These are phyloP conservation scores for Lasioglossum baleicum DNA, from an alignment of 1,140 invertebrate genomes.

Conservation along the genomic window DNA sequence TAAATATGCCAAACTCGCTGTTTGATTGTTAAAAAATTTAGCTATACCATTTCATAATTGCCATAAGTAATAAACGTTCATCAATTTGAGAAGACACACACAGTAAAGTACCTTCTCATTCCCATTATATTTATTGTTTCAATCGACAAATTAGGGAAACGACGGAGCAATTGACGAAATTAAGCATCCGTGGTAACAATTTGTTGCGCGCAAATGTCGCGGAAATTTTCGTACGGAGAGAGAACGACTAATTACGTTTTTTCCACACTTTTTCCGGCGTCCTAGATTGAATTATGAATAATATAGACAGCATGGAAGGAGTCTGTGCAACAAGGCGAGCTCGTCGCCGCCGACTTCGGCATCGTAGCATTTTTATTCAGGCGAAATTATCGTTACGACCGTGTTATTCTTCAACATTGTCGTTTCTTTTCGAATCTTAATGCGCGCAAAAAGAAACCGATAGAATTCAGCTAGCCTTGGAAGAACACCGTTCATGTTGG, in stretches of 20 bases:
- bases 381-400: background rate
- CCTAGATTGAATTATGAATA: slow-evolving; percentile 29
- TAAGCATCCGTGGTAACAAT: background rate
- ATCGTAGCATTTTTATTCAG: background rate
- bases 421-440: slow-evolving; percentile 7
- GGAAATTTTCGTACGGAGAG: background rate
- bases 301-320: too few species aligned
- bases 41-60: too few species aligned
- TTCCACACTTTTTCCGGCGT: background rate
- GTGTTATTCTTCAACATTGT: background rate
- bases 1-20: too few species aligned
- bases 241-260: background rate
- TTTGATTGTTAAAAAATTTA: too few species aligned
- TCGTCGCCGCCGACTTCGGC: background rate
- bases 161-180: background rate
- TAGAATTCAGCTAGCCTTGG: background rate
- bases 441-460: background rate
- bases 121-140: too few species aligned
- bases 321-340: background rate
- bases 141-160: background rate
- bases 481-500: background rate
- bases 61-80: too few species aligned
- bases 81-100: too few species aligned
- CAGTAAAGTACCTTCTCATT: too few species aligned
- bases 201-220: background rate